These are phyloP conservation scores for Ganaspis brasiliensis DNA, from an alignment of 2,888 invertebrate genomes.

Conservation along the genomic window DNA sequence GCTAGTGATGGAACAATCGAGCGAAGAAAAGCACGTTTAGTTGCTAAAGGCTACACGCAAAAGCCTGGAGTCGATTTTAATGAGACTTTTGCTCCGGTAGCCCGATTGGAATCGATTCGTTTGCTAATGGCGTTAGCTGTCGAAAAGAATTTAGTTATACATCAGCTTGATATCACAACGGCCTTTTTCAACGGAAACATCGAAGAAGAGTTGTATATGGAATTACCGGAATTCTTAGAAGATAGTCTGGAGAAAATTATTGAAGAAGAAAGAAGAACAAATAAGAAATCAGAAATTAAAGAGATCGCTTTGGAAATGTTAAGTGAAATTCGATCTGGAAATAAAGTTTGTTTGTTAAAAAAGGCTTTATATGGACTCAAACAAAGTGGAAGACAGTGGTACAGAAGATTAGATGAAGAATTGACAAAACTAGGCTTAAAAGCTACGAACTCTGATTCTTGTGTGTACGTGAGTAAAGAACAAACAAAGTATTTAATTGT, in stretches of 20 bases:
- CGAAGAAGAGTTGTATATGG: slow-evolving; percentile 55
- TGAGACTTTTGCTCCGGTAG: slow-evolving; percentile 48
- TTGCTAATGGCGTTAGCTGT: slow-evolving; percentile 50
- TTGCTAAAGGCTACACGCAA: slow-evolving; percentile 49
- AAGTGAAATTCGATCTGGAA: neutral
- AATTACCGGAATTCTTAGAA: slow-evolving; percentile 46
- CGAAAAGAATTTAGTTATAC: slow-evolving; percentile 47
- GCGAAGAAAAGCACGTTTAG: slow-evolving; percentile 50
- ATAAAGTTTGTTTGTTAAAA: neutral
- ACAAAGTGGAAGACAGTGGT: neutral
- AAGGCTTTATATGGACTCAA: neutral
- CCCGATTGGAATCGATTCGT: slow-evolving; percentile 49
- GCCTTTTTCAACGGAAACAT: slow-evolving; percentile 58
- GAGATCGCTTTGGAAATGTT: no score
- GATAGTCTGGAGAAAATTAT: neutral
- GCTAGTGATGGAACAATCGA: slow-evolving; percentile 26
- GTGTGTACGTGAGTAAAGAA: neutral
- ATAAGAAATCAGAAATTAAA: neutral
- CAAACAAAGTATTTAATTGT: neutral
- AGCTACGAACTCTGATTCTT: neutral
- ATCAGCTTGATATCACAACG: slow-evolving; percentile 59
- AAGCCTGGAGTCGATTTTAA: slow-evolving; percentile 48
- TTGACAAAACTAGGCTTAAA: neutral
- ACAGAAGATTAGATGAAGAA: neutral
- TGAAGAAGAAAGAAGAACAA: no score